Conservation (phyloP, 1,140 invertebrate genomes). For the Hylaeus volcanicus region DNA sequence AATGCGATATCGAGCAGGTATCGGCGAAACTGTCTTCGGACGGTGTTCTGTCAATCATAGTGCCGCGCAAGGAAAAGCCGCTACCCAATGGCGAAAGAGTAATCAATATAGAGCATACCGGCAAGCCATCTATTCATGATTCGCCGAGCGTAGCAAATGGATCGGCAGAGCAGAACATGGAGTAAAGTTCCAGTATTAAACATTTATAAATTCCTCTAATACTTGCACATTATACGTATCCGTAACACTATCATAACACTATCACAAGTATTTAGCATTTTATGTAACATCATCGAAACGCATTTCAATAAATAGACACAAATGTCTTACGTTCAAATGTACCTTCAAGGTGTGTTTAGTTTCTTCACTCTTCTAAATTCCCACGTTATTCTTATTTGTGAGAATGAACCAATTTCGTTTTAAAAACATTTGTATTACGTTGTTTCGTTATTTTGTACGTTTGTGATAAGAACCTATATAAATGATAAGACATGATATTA, state of each 20-base stretch:
- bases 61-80: background rate
- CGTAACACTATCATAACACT: background rate
- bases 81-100: background rate
- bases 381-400: background rate
- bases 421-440: background rate
- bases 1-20: constrained; percentile 84
- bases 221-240: background rate
- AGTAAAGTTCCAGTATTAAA: background rate
- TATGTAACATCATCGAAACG: background rate
- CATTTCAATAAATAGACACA: background rate
- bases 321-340: background rate
- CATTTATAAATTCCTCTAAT: no score
- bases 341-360: background rate
- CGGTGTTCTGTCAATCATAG: constrained; percentile 80
- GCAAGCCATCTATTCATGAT: background rate
- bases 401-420: background rate
- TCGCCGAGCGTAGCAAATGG: background rate
- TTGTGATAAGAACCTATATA: no score
- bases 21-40: constrained; percentile 87
- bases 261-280: background rate
- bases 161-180: background rate
- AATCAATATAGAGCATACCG: background rate
- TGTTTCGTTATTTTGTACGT: no score
- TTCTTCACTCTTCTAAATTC: background rate
- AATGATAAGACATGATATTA: no score